Base-by-base conservation (phyloP, 2,888 invertebrate genomes). In the Drosophila anomalata region DNA sequence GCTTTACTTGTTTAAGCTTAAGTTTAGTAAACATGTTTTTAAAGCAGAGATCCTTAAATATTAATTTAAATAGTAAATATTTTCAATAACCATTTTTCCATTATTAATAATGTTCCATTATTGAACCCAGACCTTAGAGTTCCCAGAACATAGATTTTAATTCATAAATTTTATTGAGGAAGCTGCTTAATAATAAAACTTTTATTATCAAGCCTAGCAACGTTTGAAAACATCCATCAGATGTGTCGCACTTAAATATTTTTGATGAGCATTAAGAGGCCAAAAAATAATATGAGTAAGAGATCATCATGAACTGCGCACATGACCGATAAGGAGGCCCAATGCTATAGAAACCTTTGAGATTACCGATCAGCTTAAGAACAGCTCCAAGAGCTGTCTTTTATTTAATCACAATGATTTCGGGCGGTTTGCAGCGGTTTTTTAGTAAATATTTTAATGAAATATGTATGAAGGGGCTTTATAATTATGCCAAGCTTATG, bases 281-380 rank as follows among this genome's bases (percentile, higher is more conserved):
- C 54, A 14, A 54, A 48, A 63, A 52, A 31, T 20, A 33, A 44
- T 12, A 26, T 20, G 48, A 52, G n/a, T 8, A n/a, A 9, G 2
- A 29, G 9, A 8, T 3, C 63, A 61, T n/a, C 65, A 67, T 56
- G 44, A 50, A 56, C 14, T 51, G 26, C 56, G 51, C 67, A 67
- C 67, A 67, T 67, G 67, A 20, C 51, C 51, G 67, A 67, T 65
- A 65, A 52, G 39, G 7, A n/a, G 3, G 51, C 6, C 44, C 39
- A 24, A 57, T 47, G 50, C 56, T 36, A 36, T 31, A 50, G 41
- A 14, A 75, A 78, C 66, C 77, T 70, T 73, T 76, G 46, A 51
- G 58, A 77, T 56, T 61, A 55, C 41, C 44, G 51, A 60, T n/a
- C 41, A 8, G 17, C 69, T 76, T 65, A 79, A 76, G 79, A 78